Base-by-base conservation (phyloP, 2,113 vertebrate genomes). In the Damaliscus lunatus region DNA sequence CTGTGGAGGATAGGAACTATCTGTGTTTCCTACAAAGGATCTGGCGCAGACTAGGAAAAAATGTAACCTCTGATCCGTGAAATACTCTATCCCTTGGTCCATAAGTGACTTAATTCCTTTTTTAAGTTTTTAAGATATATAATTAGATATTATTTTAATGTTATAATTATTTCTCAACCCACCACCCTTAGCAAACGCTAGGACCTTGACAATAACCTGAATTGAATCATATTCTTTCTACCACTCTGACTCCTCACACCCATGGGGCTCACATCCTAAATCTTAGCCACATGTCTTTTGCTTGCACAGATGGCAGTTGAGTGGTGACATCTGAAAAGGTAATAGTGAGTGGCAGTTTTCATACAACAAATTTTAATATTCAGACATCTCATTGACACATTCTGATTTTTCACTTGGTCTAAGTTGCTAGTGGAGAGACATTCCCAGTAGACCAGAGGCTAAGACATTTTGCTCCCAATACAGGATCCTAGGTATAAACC, bases 191-290 rank as follows among this genome's bases (percentile, higher is more conserved):
- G 31, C 7, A 87, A 88, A 91, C 31, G 0, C 13, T n/a, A 80
- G 11, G 57, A 43, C 7, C n/a, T 53, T 83, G 33, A 64, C 12
- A 50, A 48, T 50, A 67, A 78, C 27, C 15, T 96, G 23, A 14
- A n/a, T 5, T 40, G 43, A 60, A 36, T 78, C 21, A n/a, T 59
- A 55, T 60, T 14, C 7, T 23, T 60, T 53, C 57, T 64, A 29
- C 14, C 1, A 16, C 2, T 4, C 29, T 86, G 19, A 3, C 4
- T 48, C n/a, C 0, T 4, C 43, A 52, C 0, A 71, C 0, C n/a
- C 36, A 21, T 0, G 6, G n/a, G 5, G 14, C 6, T 83, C 11
- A 74, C 3, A 48, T 43, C 8, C 19, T 96, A 50, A 36, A 52
- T 57, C 43, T 29, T 80, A n/a, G 4, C 27, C 82, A 14, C 5